These are phyloP conservation scores for Callipepla squamata DNA, from an alignment of 2,113 vertebrate genomes.

Conservation along the genomic window DNA sequence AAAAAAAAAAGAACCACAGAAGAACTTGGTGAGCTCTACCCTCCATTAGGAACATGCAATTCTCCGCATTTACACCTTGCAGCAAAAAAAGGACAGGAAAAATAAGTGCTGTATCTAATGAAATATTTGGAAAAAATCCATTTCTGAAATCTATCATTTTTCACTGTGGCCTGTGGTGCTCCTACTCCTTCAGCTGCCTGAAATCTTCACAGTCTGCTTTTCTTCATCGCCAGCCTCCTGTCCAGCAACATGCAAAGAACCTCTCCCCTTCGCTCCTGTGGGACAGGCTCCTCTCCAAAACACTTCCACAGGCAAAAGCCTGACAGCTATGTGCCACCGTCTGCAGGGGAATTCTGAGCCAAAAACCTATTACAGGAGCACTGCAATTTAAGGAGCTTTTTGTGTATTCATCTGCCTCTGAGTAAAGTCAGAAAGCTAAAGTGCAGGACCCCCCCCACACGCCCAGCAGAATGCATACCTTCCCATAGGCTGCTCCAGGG, in stretches of 20 bases:
- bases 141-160: not conserved
- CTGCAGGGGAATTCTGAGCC: not conserved
- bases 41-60: not conserved
- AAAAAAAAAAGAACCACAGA: not conserved
- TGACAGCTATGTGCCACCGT: not conserved
- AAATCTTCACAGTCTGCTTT: not conserved
- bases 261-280: not conserved
- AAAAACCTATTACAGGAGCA: not conserved
- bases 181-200: not conserved
- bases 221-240: not conserved
- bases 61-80: not conserved
- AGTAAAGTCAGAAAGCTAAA: slow-evolving; percentile 13
- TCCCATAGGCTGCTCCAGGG: slow-evolving; percentile 24
- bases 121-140: not conserved
- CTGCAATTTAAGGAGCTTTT: not conserved
- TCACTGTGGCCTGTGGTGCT: not conserved
- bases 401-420: slow-evolving; percentile 5
- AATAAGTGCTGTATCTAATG: slow-evolving; percentile 3
- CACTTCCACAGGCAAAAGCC: not conserved
- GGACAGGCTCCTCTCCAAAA: not conserved
- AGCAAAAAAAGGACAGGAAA: slow-evolving; percentile 39
- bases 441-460: not conserved
- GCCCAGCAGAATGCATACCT: not conserved
- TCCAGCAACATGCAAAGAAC: not conserved
- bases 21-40: not conserved